Base-by-base conservation (phyloP, 1,140 invertebrate species). In the Eriocheir sinensis region DNA sequence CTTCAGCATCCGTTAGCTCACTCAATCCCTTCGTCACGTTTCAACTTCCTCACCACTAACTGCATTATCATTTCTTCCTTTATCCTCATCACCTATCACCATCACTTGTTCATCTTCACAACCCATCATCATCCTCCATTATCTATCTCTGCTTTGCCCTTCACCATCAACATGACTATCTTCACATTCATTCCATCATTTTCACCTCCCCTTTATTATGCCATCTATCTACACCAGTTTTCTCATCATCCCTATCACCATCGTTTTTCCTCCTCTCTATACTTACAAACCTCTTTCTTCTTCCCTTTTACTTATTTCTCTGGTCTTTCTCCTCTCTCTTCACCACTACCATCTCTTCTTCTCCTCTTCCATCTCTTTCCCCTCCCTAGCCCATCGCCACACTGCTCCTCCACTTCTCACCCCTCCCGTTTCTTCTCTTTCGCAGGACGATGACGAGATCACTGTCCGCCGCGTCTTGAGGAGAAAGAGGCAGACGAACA, bases 321-420 rank as follows among this genome's bases (percentile, higher is more conserved):
- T 48, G 4, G 80, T 83, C 80, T 83, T 36, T 83, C 6, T 83
- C 6, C 27, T 36, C 27, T 36, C 27, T n/a, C n/a, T n/a, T 72
- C 60, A 15, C 60, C n/a, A 12, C n/a, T n/a, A 15, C 60, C n/a
- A 12, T 83, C 80, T 27, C 80, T 83, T 36, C 27, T 36, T 83
- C 80, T 83, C 27, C 27, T 83, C 60, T 83, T 36, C 34, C 80
- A 4, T 83, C 80, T 83, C 80, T 83, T 36, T 83, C 80, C 27
- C 27, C 27, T 27, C 34, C 80, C 34, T n/a, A 12, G 15, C 80
- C 34, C 27, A 32, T 36, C 27, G 3, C 27, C 80, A 8, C 80
- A 8, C 80, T 36, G 4, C 27, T 36, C 27, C 80, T 83, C 80
- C 34, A 4, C 9, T 21, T 17, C 4, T 17, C 83, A 2, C 0